Evolutionary conservation across 2,888 invertebrate genomes (phyloP).

Genomic region (Cheilosia scutellata): DNA sequence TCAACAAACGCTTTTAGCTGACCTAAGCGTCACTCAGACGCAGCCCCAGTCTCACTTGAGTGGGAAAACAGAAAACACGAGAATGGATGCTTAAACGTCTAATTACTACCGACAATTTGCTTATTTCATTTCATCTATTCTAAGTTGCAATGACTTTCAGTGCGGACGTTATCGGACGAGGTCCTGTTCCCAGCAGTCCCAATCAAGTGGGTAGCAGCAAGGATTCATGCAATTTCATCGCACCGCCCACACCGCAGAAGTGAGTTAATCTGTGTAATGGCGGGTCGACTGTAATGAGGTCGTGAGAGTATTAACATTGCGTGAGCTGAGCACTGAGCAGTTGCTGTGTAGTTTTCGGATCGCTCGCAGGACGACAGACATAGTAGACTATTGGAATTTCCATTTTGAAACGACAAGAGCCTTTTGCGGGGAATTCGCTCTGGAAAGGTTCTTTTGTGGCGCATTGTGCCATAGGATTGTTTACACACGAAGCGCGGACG

Average conservation of each 20-base stretch:
- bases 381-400: slow-evolving; percentile 58
- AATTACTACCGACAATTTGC: slow-evolving; percentile 71
- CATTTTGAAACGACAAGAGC: slow-evolving; percentile 42
- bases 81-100: slow-evolving; percentile 61
- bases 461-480: slow-evolving; percentile 45
- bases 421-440: slow-evolving; percentile 40
- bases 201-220: slow-evolving; percentile 8
- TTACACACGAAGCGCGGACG: slow-evolving; percentile 61
- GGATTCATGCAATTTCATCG: slow-evolving; percentile 36
- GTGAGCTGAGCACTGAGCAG: slow-evolving; percentile 20
- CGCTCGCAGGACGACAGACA: slow-evolving; percentile 1
- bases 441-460: slow-evolving; percentile 45
- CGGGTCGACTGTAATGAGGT: slow-evolving; percentile 64
- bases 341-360: slow-evolving; percentile 13
- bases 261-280: slow-evolving; percentile 38
- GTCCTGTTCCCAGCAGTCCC: slow-evolving; percentile 3
- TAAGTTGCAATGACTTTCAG: slow-evolving; percentile 61
- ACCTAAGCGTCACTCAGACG: slow-evolving; percentile 54
- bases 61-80: slow-evolving; percentile 50
- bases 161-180: slow-evolving; percentile 7
- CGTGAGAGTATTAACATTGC: slow-evolving; percentile 67
- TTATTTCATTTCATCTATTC: slow-evolving; percentile 64
- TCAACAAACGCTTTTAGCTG: slow-evolving; percentile 33
- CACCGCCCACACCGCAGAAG: slow-evolving; percentile 39
- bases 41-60: slow-evolving; percentile 27